Base-by-base conservation (phyloP, 1,140 invertebrate species). In the Palaemon carinicauda region DNA sequence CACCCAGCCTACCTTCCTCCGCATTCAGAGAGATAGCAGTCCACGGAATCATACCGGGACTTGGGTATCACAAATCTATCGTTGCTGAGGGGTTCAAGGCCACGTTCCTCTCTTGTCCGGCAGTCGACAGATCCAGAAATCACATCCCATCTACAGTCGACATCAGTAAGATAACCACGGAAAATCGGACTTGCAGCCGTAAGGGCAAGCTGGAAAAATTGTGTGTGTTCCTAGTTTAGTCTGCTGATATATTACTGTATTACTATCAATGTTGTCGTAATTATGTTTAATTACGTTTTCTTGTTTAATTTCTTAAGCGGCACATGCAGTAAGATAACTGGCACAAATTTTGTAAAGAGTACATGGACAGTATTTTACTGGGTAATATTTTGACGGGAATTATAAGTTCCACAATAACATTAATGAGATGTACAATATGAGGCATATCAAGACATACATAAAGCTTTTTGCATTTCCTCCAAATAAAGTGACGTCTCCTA, bases 11-110 rank as follows among this genome's bases (percentile, higher is more conserved):
- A 89, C 89, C 81, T 88, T 50, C 83, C 52, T 69, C 97, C 96
- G 89, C 95, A 94, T 24, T 95, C 94, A 54, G 97, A 99, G 15
- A 99, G 93, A 91, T 99, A 99, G 2, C 96, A 98, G 92, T 99
- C 98, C 71, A 99, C 98, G 1, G 98, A 98, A 92, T 98, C 98
- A 91, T 99, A 99, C 53, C 99, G 93, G 10, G 98, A 99, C 92
- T 99, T 99, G 81, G 95, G 95, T 88, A 99, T 99, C 71, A 94
- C 94, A 92, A 98, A 95, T 92, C 96, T 95, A 91, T 88, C 86
- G 0, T 87, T 85, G 4, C 54, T 52, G 9, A 97, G 92, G 21
- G 96, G 95, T 50, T 91, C 89, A 17, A 97, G 91, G 10, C 98
- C 98, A 81, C 97, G 93, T 92, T 99, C 99, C 92, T 99, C 97